Evolutionary conservation across 2,888 invertebrate species (phyloP), one percentile per base, ranked within the genome.

Genomic region (Melipona bicolor): DNA sequence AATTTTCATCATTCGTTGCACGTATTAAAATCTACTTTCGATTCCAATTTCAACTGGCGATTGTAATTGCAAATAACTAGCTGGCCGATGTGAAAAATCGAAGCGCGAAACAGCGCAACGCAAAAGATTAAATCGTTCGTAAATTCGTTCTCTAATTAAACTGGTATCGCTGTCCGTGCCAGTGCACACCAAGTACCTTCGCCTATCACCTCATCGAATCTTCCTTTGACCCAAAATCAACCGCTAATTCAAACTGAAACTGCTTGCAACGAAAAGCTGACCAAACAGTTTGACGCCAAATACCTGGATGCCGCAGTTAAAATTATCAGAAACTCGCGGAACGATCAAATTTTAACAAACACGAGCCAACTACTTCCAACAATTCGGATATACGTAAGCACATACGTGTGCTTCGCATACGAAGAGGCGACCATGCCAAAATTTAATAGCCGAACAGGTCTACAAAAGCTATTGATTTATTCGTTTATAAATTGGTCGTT

Each of bases 201-300:
- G 4, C 13, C 67, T 21, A 67, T 67, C 21, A n/a, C 21, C 54
- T 52, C 21, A 54, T 70, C 54, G 52, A 54, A 52, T 32, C 21
- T 27, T 19, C 32, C 69, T 67, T 49, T 65, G 36, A 36, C 64
- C 67, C 32, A 70, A 70, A 70, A 52, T 54, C 52, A 36, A 21
- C 54, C 32, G 21, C 2, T 52, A 54, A 70, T 32, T 70, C 27
- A 54, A 32, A 70, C 32, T 36, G 32, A 32, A 52, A 32, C 54
- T n/a, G 32, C 69, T 54, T 21, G 21, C 52, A 15, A 21, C 27
- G 69, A 32, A 32, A 50, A n/a, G 17, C 32, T 50, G 52, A 43
- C 21, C 32, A 15, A 32, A 27, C 32, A 32, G 32, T 27, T 19
- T 6, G 19, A 70, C n/a, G 27, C 17, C 54, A 69, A 32, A 21